These are phyloP conservation scores for Meandrusa payeni DNA, from an alignment of 2,888 invertebrate species.

Conservation along the genomic window DNA sequence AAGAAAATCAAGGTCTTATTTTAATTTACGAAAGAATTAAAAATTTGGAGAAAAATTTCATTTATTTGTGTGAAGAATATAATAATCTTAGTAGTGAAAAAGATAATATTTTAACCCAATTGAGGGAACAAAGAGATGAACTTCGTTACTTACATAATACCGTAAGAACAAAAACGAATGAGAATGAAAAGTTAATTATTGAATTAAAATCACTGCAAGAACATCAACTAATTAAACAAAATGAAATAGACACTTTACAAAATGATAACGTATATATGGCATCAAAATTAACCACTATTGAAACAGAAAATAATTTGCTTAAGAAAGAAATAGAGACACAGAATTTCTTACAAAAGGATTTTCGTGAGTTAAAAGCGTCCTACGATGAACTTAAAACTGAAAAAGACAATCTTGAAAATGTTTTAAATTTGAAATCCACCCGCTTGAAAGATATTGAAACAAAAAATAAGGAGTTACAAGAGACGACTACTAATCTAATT, in stretches of 20 bases:
- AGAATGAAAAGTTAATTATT: constrained; percentile 43
- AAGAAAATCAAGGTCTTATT: constrained; percentile 34
- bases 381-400: constrained; percentile 41
- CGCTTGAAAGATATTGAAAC: constrained; percentile 41
- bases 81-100: constrained; percentile 40
- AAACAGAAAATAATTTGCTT: constrained; percentile 49
- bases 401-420: constrained; percentile 47
- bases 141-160: constrained; percentile 40
- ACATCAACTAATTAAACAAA: constrained; percentile 34
- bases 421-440: constrained; percentile 39
- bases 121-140: constrained; percentile 43
- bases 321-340: constrained; percentile 45
- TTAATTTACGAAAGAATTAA: constrained; percentile 33
- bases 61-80: constrained; percentile 34
- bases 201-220: constrained; percentile 40
- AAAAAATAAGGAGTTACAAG: constrained; percentile 47
- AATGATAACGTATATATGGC: constrained; percentile 43
- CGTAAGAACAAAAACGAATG: constrained; percentile 48
- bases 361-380: constrained; percentile 40
- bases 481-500: constrained; percentile 44
- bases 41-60: constrained; percentile 38
- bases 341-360: constrained; percentile 45
- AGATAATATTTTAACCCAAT: constrained; percentile 37
- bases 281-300: constrained; percentile 37
- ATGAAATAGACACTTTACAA: constrained; percentile 40